Base-by-base conservation (phyloP, 37 sponge, comb jelly and placozoan species). In the Hexactinellida sp. region DNA sequence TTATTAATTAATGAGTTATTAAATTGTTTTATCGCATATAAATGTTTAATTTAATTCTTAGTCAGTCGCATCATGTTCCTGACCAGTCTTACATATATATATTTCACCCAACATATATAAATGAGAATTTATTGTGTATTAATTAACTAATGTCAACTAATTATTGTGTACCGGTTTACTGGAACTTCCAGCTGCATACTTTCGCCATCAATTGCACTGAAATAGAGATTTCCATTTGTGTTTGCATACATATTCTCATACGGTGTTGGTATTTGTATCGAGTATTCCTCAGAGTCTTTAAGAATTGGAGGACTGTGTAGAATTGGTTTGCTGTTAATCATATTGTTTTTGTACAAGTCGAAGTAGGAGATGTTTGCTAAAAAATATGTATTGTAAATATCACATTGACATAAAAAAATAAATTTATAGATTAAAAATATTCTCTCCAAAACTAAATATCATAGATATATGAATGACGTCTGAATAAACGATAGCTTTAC, bases 291-390 rank as follows among this genome's bases (percentile, higher is more conserved):
- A 21, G 76, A 23, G 21, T 63, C 76, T 63, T 63, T 10, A 7
- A 28, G 25, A 63, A 23, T 10, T 32, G 21, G 21, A 32, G 76
- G 13, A 28, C 28, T n/a, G 76, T 23, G 25, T 63, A 63, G 21
- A 21, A 7, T 7, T 1, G 5, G 3, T 3, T 63, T 63, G 30
- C 13, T 23, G 30, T 63, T n/a, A 1, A n/a, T 7, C 19, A 63
- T 23, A 63, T 63, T 63, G 13, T 63, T 63, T n/a, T 63, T 63
- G 76, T 21, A 28, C 21, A 63, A 63, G 13, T 63, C 76, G 76
- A 21, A 63, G 76, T 63, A 63, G 52, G 52, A 47, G 30, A 63
- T 63, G 76, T 63, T 63, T 32, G 76, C 76, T 63, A 63, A 25
- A 63, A n/a, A 63, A 23, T 23, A 28, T 25, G 5, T 21, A 28